Conservation (phyloP, 2,888 invertebrate genomes). For the Camponotus fellah region DNA sequence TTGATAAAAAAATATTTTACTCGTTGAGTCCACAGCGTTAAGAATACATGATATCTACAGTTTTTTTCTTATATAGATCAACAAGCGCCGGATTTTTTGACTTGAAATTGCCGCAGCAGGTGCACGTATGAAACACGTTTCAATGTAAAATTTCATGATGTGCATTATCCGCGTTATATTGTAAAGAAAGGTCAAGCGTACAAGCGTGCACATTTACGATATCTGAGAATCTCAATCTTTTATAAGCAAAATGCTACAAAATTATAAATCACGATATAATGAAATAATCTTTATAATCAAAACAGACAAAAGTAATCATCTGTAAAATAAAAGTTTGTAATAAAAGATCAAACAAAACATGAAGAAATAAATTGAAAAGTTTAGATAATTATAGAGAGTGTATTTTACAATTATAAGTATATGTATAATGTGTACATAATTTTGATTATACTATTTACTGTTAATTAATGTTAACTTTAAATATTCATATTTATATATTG, state of each 20-base stretch:
- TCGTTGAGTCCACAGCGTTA: background rate
- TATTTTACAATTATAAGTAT: background rate
- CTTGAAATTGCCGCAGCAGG: conserved; percentile 63
- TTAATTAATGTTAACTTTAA: background rate
- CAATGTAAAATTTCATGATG: conserved; percentile 60
- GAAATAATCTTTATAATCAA: conserved; percentile 9
- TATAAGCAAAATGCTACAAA: background rate
- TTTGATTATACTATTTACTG: background rate
- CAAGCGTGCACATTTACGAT: conserved; percentile 36
- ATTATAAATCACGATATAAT: conserved; percentile 44
- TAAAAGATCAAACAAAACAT: background rate
- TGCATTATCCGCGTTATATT: conserved; percentile 66
- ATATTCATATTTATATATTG: conserved; percentile 5
- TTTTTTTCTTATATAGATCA: conserved; percentile 34
- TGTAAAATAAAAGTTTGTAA: no score
- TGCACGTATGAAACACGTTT: conserved; percentile 66
- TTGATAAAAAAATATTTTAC: background rate
- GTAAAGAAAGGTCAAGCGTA: conserved; percentile 38
- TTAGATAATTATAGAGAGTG: background rate
- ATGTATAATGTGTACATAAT: background rate
- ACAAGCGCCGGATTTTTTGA: conserved; percentile 22
- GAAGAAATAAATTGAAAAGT: background rate
- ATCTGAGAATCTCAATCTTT: conserved; percentile 50
- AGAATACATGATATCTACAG: background rate
- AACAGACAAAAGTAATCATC: background rate